Base-by-base conservation (phyloP, 2,113 vertebrate species). In the Perccottus glenii region DNA sequence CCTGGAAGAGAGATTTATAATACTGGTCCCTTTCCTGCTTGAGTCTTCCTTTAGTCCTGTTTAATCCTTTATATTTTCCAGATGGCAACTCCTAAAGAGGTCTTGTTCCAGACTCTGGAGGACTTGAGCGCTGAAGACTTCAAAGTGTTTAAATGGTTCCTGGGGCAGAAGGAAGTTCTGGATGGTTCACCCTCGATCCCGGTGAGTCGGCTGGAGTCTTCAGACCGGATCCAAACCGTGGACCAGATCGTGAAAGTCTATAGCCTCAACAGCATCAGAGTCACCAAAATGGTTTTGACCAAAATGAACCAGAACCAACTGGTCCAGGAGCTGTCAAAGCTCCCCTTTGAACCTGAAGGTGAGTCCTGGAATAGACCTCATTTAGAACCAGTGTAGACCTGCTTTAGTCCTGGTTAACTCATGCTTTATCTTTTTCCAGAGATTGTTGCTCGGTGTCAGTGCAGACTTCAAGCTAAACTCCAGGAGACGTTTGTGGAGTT, bases 391-490 rank as follows among this genome's bases (percentile, higher is more conserved):
- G 9, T 50, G 19, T 19, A 50, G 49, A 10, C 16, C n/a, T 49
- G 48, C 16, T 16, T 49, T 3, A 49, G 8, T 27, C 19, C 19
- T 27, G 19, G 19, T 3, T 27, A 1, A 32, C 9, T 35, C 44
- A 1, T 46, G 9, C 52, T 38, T 11, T 38, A 5, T 55, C 2
- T 38, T 56, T 56, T 12, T 8, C 7, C 53, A 56, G 53, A 56
- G 11, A 56, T 56, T 8, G 12, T 8, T 6, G 12, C 53, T 9
- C 53, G 36, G 33, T 38, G 12, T 15, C 53, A 36, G 53, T 5
- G 35, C 35, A 61, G 73, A 52, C 9, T 70, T 8, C 73, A 62
- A 19, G 70, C 52, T 15, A 63, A 49, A 3, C 57, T 75, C 15
- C 49, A 7, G 50, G 45, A 44, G 47, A 75, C 59, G 58, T 80